These are phyloP conservation scores for Origma solitaria DNA, from an alignment of 2,113 vertebrate species.

Conservation along the genomic window DNA sequence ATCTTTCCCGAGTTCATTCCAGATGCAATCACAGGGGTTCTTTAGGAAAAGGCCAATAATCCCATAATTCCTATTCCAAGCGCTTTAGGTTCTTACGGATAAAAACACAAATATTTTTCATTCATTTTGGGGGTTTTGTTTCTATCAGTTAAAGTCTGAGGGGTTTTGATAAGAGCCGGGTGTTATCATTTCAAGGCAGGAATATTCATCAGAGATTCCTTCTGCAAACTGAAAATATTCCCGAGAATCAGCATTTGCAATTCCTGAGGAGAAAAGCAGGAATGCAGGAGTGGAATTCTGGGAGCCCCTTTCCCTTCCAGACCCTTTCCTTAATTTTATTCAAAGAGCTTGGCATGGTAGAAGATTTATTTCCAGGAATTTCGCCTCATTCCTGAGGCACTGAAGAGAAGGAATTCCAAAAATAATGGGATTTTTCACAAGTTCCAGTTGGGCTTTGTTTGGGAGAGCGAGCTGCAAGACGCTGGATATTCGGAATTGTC, in stretches of 20 bases:
- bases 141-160: background rate
- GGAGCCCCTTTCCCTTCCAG: background rate
- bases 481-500: background rate
- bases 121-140: background rate
- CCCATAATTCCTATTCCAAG: background rate
- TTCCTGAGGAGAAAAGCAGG: background rate
- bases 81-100: background rate
- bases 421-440: background rate
- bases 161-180: background rate
- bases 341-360: background rate
- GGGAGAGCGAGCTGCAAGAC: background rate
- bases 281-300: background rate
- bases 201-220: background rate
- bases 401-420: background rate
- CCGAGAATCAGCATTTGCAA: background rate
- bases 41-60: background rate
- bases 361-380: background rate
- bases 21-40: background rate
- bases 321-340: background rate
- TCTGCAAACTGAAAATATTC: background rate
- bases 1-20: background rate
- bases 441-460: background rate
- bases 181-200: background rate
- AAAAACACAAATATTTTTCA: background rate
- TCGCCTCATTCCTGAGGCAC: fast-evolving